Conservation (phyloP, 1,140 invertebrate species). For the Hormaphis cornu region DNA sequence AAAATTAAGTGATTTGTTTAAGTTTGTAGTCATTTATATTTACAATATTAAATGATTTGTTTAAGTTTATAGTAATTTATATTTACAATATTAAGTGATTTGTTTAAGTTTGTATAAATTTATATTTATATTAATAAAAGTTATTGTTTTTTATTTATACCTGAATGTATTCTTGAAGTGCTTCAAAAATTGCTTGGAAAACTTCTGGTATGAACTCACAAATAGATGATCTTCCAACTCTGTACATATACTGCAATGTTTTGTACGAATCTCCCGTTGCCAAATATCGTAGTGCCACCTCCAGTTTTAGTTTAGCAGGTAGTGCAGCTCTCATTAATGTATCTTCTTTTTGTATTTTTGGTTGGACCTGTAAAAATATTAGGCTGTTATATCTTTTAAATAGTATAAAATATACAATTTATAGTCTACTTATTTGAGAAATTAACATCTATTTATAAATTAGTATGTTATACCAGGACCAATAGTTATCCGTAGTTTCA, state of each 20-base stretch:
- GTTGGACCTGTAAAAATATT: background rate
- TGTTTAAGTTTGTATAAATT: background rate
- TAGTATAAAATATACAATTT: background rate
- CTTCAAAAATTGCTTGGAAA: background rate
- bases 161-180: background rate
- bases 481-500: too few species aligned
- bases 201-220: conserved; percentile 35
- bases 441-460: too few species aligned
- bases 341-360: background rate
- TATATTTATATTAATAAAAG: too few species aligned
- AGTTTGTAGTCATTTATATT: too few species aligned
- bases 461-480: too few species aligned
- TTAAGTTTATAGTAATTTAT: background rate
- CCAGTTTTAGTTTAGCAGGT: conserved; percentile 4
- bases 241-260: conserved; percentile 38
- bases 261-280: conserved; percentile 35
- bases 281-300: background rate
- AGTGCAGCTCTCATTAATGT: background rate
- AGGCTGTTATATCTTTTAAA: background rate
- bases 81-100: background rate
- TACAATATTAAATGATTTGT: too few species aligned
- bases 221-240: conserved; percentile 38
- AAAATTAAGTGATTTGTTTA: too few species aligned
- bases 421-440: too few species aligned
- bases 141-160: background rate